Conservation (phyloP, 2,888 invertebrate genomes). For the Apoderus coryli region DNA sequence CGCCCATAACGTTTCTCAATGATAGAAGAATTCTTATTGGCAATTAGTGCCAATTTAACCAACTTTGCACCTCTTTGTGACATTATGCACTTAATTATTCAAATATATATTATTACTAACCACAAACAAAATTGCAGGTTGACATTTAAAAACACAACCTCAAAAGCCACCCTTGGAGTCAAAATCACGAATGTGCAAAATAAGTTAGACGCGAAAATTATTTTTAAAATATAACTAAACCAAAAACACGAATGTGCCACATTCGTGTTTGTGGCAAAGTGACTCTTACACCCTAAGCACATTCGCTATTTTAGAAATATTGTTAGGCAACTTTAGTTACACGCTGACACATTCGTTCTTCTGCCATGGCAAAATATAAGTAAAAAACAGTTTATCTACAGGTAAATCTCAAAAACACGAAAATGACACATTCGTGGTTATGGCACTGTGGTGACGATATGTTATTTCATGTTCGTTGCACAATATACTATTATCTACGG, state of each 20-base stretch:
- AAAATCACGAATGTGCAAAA: conserved; percentile 1
- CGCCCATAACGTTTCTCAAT: too few species aligned
- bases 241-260: conserved; percentile 1
- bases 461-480: not conserved
- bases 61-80: too few species aligned
- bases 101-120: too few species aligned
- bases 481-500: too few species aligned
- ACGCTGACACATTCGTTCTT: conserved; percentile 1
- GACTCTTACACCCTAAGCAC: not conserved
- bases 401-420: not conserved
- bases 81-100: too few species aligned
- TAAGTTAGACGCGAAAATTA: conserved; percentile 2
- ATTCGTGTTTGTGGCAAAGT: not conserved
- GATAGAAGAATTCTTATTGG: too few species aligned
- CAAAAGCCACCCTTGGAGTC: not conserved
- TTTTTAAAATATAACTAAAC: not conserved
- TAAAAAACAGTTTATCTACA: not conserved
- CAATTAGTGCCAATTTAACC: too few species aligned
- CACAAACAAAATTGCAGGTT: too few species aligned
- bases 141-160: too few species aligned
- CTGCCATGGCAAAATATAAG: not conserved
- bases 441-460: conserved; percentile 1
- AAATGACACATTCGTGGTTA: conserved; percentile 1
- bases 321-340: not conserved
- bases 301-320: not conserved